A percentile compares a stretch with the other conserved stretches of the same genome.
Evolutionary conservation across 1,140 invertebrate species (phyloP).

Genomic region (Bicyclus anynana): DNA sequence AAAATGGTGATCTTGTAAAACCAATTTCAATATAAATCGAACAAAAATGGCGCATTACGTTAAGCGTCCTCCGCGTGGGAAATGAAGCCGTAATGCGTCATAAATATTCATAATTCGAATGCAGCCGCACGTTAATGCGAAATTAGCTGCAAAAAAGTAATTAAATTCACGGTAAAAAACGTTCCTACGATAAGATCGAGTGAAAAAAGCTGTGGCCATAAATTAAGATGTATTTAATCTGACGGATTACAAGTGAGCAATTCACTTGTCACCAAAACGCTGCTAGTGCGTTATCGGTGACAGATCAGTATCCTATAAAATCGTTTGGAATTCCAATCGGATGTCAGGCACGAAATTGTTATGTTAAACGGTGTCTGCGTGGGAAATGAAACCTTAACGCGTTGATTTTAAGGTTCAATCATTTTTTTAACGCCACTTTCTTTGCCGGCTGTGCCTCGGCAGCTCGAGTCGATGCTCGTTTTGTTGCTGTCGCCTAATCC

Average conservation of each 20-base stretch:
- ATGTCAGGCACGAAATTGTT: conserved; percentile 46
- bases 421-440: conserved; percentile 1
- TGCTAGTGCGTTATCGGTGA: conserved; percentile 67
- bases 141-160: conserved; percentile 43
- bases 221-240: conserved; percentile 60
- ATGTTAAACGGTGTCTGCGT: conserved; percentile 8
- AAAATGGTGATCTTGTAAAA: neutral
- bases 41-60: neutral
- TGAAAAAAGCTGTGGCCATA: conserved; percentile 32
- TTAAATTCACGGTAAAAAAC: conserved; percentile 39
- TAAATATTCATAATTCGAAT: conserved; percentile 51
- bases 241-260: conserved; percentile 63
- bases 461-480: conserved; percentile 50
- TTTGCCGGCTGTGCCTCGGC: conserved; percentile 12
- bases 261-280: conserved; percentile 66
- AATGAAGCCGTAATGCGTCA: neutral
- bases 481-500: conserved; percentile 69
- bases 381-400: conserved; percentile 31
- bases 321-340: conserved; percentile 63
- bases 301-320: conserved; percentile 67
- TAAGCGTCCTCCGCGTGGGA: neutral
- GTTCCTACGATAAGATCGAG: conserved; percentile 13
- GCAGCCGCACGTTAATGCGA: conserved; percentile 38
- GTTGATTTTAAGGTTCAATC: conserved; percentile 11
- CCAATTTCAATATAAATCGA: neutral